phyloP scores from a whole-genome alignment of 2,888 invertebrate species.

The Esperia sulphurella region DNA sequence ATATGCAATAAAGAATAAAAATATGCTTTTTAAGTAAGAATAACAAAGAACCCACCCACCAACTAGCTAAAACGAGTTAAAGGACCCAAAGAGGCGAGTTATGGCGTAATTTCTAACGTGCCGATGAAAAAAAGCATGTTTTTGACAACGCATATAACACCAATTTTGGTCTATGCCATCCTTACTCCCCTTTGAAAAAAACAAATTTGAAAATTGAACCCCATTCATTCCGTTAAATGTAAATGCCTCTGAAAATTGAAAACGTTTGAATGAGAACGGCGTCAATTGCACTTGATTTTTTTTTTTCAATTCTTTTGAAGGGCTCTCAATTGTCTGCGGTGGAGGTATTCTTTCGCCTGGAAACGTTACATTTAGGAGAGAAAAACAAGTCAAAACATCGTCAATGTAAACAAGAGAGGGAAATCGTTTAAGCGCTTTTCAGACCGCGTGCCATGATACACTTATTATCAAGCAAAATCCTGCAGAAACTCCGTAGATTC shows the following conservation, averaged over 20 bases:
- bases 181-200: slow-evolving; percentile 6
- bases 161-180: slow-evolving; percentile 4
- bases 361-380: slow-evolving; percentile 4
- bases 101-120: slow-evolving; percentile 13
- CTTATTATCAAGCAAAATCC: no score
- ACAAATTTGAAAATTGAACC: slow-evolving; percentile 12
- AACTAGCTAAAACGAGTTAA: background rate
- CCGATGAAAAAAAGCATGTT: slow-evolving; percentile 9
- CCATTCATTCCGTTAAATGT: slow-evolving; percentile 13
- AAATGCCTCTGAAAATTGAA: slow-evolving; percentile 14
- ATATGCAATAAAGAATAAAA: no score
- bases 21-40: no score
- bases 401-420: slow-evolving; percentile 19
- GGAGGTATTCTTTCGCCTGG: slow-evolving; percentile 7
- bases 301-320: slow-evolving; percentile 9
- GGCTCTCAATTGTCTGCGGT: slow-evolving; percentile 9
- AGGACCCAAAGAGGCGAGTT: slow-evolving; percentile 9
- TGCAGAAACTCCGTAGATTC: no score
- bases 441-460: no score
- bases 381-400: slow-evolving; percentile 16
- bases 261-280: slow-evolving; percentile 10
- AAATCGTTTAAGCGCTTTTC: slow-evolving; percentile 8
- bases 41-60: no score
- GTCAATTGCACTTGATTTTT: slow-evolving; percentile 12
- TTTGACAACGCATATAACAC: slow-evolving; percentile 12